Evolutionary conservation across 1,140 invertebrate species (phyloP), one percentile per base, ranked within the genome.

Genomic region (Ericerus pela): DNA sequence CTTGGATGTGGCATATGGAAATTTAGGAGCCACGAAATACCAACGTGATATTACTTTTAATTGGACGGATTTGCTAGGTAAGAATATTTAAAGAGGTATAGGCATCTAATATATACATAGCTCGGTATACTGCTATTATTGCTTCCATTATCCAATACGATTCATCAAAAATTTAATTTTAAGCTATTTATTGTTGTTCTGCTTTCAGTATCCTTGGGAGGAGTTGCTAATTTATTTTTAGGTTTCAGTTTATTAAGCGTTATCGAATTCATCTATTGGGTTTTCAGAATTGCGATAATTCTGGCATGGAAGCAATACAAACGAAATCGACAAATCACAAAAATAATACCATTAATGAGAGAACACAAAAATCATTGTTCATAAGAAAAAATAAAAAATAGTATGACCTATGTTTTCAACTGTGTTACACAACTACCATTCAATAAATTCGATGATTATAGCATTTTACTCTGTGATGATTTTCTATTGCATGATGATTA

Each of bases 221-320:
- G 65, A 16, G 62, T 65, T 29, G 64, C 63, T 10, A 63, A 64
- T n/a, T 54, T 66, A 14, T 65, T 66, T 37, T 51, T 66, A 12
- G 65, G 65, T n/a, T 62, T 64, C 30, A 66, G 65, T 54, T 54
- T 66, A 24, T 55, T 66, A 3, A 66, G 65, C 43, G 58, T 64
- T 14, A 55, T 59, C 1, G 65, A 66, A 51, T 53, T 65, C n/a
- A 24, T 63, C 16, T 66, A 65, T 51, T 66, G 63, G 63, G 22
- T 51, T 4, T 11, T 61, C 28, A 60, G 57, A 54, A 60, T 60
- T 29, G 20, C 20, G 26, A 2, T 47, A 5, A 47, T 47, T 24
- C 8, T 47, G 16, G 4, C 26, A 22, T 47, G 41, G 41, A 47
- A 24, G 16, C 16, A 14, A 2, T 47, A 47, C 20, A 47, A 24